Base-by-base conservation (phyloP, 2,797 vertebrate genomes). In the Typhlichthys eigenmanni region DNA sequence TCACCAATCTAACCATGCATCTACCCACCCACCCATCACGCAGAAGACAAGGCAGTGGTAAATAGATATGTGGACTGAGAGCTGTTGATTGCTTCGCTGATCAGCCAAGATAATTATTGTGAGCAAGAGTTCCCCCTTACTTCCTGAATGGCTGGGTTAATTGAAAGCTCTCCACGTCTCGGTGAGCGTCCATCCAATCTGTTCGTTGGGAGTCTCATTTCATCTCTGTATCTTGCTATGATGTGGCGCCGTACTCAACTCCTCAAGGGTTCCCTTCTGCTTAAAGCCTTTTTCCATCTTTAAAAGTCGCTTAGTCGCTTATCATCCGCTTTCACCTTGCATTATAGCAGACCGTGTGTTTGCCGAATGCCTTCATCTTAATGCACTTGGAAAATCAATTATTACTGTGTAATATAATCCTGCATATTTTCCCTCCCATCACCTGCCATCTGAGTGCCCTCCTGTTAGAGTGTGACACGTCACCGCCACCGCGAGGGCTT, bases 371-470 rank as follows among this genome's bases (percentile, higher is more conserved):
- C 78, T 79, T 72, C 60, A 53, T 81, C 81, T 77, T 84, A 78
- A 86, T 78, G 84, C 77, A 87, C 88, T 88, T 69, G 80, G 85
- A 88, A 90, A 89, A 90, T 88, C 86, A 89, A 88, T 90, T 87
- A 90, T 71, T 60, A 71, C 77, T 75, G 68, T 73, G 82, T 80
- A 89, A 88, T 64, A 76, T 72, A 78, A 88, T 79, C 65, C 78
- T 13, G 32, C 63, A 68, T 69, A 77, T 83, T 85, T 84, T 68
- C 83, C 69, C 75, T 56, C 65, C 71, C 62, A 66, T 69, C 70
- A 71, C 58, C 76, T 73, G 78, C 76, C 65, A 66, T 72, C 62
- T 13, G 17, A n/a, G 52, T 24, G 53, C 69, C 58, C 53, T 77
- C 71, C 68, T 64, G 70, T 74, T 80, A 68, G 79, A 82, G 78